Evolutionary conservation across 2,797 vertebrate species (phyloP).

Genomic region (Zenarchopterus dispar): DNA sequence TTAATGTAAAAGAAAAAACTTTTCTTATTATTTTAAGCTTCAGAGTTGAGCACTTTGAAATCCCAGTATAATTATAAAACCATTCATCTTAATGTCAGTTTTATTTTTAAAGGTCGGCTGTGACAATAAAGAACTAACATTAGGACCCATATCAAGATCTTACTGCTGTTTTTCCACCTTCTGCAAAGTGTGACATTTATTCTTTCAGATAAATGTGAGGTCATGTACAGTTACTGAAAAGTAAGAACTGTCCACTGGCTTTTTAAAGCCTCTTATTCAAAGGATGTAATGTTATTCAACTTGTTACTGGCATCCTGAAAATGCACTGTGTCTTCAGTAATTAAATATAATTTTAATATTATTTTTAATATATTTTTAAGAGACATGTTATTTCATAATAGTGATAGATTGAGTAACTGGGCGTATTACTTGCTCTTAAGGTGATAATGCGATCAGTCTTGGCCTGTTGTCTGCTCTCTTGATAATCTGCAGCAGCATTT

Average conservation of each 20-base stretch:
- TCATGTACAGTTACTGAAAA: constrained; percentile 16
- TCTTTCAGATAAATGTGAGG: constrained; percentile 21
- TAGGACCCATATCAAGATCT: constrained; percentile 34
- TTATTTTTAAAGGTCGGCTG: constrained; percentile 16
- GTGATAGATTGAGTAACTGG: too few species aligned
- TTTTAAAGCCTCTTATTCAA: constrained; percentile 30
- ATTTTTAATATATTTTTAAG: too few species aligned
- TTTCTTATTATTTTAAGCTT: too few species aligned
- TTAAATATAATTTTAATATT: too few species aligned
- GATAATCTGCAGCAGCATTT: too few species aligned
- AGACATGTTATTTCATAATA: too few species aligned
- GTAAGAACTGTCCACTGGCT: constrained; percentile 5
- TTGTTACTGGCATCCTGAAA: too few species aligned
- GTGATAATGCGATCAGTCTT: too few species aligned
- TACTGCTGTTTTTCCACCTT: constrained; percentile 13
- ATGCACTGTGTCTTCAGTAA: too few species aligned
- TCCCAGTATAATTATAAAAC: constrained; percentile 7
- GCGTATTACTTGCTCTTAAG: too few species aligned
- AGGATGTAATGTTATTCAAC: too few species aligned
- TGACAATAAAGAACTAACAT: constrained; percentile 34
- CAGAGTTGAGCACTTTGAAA: background rate
- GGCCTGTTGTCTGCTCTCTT: too few species aligned
- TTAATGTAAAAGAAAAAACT: background rate
- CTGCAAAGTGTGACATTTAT: constrained; percentile 7
- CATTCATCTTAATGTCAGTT: constrained; percentile 18